Evolutionary conservation across 2,113 vertebrate genomes (phyloP).

Genomic region (Cyanistes caeruleus): DNA sequence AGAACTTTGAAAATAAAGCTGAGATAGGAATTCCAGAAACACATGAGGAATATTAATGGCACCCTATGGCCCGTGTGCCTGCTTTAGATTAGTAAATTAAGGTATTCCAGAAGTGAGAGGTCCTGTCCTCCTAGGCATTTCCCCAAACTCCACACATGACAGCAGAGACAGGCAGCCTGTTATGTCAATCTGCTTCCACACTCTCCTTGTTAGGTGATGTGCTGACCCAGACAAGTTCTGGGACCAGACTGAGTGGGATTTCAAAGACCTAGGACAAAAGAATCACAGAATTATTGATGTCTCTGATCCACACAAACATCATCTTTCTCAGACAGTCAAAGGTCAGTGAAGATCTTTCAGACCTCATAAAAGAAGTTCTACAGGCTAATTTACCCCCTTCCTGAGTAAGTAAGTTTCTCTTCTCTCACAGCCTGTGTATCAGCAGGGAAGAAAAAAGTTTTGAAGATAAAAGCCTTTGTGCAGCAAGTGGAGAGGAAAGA

Average conservation of each 20-base stretch:
- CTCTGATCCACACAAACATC: constrained; percentile 43
- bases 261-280: constrained; percentile 44
- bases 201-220: not conserved
- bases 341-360: constrained; percentile 42
- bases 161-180: not conserved
- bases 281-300: constrained; percentile 50
- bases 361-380: constrained; percentile 45
- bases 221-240: constrained; percentile 17
- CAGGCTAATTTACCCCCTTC: constrained; percentile 47
- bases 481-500: not conserved
- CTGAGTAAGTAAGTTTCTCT: constrained; percentile 24
- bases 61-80: fast-evolving
- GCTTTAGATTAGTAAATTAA: not conserved
- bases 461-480: constrained; percentile 40
- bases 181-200: not conserved
- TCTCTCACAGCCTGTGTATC: not conserved
- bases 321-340: constrained; percentile 15
- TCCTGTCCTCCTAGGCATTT: not conserved
- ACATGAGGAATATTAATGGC: not conserved
- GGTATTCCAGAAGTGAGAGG: not conserved
- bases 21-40: not conserved
- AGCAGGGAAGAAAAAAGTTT: constrained; percentile 51
- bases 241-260: constrained; percentile 1
- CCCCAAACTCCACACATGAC: not conserved
- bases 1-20: not conserved